Conservation (phyloP, 1,140 invertebrate species). For the Heliothis virescens region DNA sequence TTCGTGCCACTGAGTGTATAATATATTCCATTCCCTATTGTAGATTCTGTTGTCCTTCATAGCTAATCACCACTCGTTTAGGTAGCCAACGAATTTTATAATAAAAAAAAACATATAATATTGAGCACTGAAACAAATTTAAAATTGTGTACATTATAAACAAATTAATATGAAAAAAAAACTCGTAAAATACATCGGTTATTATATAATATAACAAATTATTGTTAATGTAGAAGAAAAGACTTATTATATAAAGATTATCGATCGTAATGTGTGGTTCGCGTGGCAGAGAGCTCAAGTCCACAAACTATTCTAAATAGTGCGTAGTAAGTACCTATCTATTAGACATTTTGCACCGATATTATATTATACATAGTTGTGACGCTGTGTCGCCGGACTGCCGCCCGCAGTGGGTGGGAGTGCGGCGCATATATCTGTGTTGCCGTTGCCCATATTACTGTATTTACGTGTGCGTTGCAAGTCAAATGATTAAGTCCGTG, state of each 20-base stretch:
- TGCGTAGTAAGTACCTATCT: slow-evolving; percentile 75
- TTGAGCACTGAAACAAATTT: slow-evolving; percentile 82
- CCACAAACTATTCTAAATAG: slow-evolving; percentile 83
- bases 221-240: slow-evolving; percentile 82
- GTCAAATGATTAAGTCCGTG: slow-evolving; percentile 17
- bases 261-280: slow-evolving; percentile 59
- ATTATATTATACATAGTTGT: slow-evolving; percentile 63
- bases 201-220: slow-evolving; percentile 76
- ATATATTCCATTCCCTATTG: slow-evolving; percentile 77
- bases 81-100: slow-evolving; percentile 85
- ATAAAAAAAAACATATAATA: slow-evolving; percentile 69
- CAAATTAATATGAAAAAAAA: slow-evolving; percentile 57
- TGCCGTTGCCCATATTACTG: slow-evolving; percentile 57
- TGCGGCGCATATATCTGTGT: slow-evolving; percentile 50
- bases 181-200: slow-evolving; percentile 69
- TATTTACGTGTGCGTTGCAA: slow-evolving; percentile 62
- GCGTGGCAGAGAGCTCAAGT: slow-evolving; percentile 61
- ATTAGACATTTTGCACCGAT: slow-evolving; percentile 84
- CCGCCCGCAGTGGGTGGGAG: neutral
- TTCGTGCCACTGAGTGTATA: slow-evolving; percentile 60
- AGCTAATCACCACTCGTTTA: slow-evolving; percentile 79
- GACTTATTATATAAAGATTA: slow-evolving; percentile 72
- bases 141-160: slow-evolving; percentile 76
- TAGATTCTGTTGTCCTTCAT: slow-evolving; percentile 76
- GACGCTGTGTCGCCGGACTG: slow-evolving; percentile 40